Conservation (phyloP, 2,797 vertebrate species). For the Enteromius paludinosus region DNA sequence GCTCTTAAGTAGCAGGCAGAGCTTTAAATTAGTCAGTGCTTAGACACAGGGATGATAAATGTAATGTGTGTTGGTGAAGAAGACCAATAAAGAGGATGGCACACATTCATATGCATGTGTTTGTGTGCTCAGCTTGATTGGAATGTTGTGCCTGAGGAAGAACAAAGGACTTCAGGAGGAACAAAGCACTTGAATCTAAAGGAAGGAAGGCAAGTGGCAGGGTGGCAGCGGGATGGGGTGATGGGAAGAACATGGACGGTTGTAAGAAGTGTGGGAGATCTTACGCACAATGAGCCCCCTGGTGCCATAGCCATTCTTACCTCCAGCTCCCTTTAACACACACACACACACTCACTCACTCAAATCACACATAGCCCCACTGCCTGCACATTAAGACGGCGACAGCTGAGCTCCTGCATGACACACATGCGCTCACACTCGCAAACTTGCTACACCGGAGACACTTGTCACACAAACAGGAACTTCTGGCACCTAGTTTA, state of each 20-base stretch:
- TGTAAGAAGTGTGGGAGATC: constrained; percentile 61
- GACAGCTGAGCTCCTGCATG: constrained; percentile 76
- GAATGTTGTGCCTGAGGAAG: constrained; percentile 73
- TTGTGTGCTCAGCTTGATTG: constrained; percentile 83
- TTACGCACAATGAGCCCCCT: constrained; percentile 68
- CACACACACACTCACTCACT: constrained; percentile 44
- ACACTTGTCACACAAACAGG: constrained; percentile 64
- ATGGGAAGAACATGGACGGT: constrained; percentile 48
- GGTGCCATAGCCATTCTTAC: constrained; percentile 58
- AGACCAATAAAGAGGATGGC: constrained; percentile 77
- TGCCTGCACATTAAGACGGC: constrained; percentile 69
- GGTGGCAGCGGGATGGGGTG: constrained; percentile 66
- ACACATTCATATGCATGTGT: constrained; percentile 81
- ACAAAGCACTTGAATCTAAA: constrained; percentile 71
- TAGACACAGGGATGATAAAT: constrained; percentile 70
- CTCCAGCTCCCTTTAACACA: constrained; percentile 43
- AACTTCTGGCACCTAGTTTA: constrained; percentile 76
- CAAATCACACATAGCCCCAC: constrained; percentile 52
- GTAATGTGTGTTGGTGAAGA: constrained; percentile 73
- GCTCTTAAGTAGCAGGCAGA: constrained; percentile 63
- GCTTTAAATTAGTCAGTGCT: constrained; percentile 52
- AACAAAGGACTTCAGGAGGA: constrained; percentile 76
- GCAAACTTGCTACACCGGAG: constrained; percentile 31
- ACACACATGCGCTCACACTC: constrained; percentile 27
- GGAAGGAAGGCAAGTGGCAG: constrained; percentile 78